Evolutionary conservation across 35 echinoderm and acorn worm genomes (phyloP).

Genomic region (Anneissia japonica): DNA sequence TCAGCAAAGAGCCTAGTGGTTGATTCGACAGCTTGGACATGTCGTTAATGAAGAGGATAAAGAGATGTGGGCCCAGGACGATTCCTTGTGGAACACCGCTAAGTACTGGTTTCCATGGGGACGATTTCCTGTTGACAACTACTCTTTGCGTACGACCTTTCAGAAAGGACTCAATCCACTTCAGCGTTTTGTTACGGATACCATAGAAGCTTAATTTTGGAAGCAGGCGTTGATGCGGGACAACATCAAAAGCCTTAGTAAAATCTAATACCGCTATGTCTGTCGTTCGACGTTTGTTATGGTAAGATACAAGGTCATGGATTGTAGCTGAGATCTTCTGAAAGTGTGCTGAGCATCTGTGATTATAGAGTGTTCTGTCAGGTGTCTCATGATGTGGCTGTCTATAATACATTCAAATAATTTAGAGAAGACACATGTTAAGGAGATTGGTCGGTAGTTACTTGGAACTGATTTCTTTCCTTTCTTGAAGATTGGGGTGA

Average conservation of each 20-base stretch:
- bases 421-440: slow-evolving; percentile 34
- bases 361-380: slow-evolving; percentile 19
- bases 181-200: neutral
- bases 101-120: neutral
- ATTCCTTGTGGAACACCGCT: neutral
- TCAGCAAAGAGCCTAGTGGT: neutral
- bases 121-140: neutral
- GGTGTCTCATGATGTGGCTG: slow-evolving; percentile 39
- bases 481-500: slow-evolving; percentile 36
- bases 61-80: neutral
- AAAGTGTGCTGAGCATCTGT: slow-evolving; percentile 34
- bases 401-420: slow-evolving; percentile 35
- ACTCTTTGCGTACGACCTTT: neutral
- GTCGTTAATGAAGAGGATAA: neutral
- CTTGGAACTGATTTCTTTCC: neutral
- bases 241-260: neutral
- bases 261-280: neutral
- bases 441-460: slow-evolving; percentile 39
- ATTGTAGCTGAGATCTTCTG: too few species aligned
- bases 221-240: neutral
- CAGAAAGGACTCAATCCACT: neutral
- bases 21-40: neutral
- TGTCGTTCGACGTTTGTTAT: too few species aligned
- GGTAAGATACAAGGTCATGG: too few species aligned
- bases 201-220: neutral